Conservation (phyloP, 1,140 invertebrate species). For the Aricia agestis region DNA sequence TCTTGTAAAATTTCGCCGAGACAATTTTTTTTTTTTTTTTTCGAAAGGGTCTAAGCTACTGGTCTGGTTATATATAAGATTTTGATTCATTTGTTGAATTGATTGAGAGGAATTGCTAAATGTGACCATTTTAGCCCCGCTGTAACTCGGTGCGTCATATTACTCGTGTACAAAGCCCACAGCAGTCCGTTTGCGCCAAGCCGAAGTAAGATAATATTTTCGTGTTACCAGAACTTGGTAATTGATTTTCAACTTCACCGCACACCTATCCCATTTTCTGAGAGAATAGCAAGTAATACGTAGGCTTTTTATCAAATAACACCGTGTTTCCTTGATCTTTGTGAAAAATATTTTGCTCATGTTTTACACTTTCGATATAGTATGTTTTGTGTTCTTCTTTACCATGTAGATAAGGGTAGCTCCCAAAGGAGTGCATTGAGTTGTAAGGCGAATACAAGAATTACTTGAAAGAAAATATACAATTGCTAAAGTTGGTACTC, state of each 20-base stretch:
- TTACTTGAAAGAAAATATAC: too few species aligned
- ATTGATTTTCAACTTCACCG: not conserved
- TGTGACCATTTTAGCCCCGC: too few species aligned
- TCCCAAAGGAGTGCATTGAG: not conserved
- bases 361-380: not conserved
- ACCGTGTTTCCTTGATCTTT: not conserved
- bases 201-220: not conserved
- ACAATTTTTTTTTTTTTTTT: too few species aligned
- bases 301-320: conserved; percentile 1
- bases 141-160: too few species aligned
- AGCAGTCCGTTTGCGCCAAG: not conserved
- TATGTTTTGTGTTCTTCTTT: not conserved
- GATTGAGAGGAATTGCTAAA: too few species aligned
- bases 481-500: too few species aligned
- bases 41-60: too few species aligned
- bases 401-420: not conserved
- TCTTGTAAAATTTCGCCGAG: too few species aligned
- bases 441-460: too few species aligned
- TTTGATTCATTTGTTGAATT: too few species aligned
- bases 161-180: too few species aligned
- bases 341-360: not conserved
- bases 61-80: too few species aligned
- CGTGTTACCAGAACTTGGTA: not conserved
- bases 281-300: not conserved
- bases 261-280: not conserved